These are phyloP conservation scores for Lysandra bellargus DNA, from an alignment of 2,888 invertebrate genomes.

Conservation along the genomic window DNA sequence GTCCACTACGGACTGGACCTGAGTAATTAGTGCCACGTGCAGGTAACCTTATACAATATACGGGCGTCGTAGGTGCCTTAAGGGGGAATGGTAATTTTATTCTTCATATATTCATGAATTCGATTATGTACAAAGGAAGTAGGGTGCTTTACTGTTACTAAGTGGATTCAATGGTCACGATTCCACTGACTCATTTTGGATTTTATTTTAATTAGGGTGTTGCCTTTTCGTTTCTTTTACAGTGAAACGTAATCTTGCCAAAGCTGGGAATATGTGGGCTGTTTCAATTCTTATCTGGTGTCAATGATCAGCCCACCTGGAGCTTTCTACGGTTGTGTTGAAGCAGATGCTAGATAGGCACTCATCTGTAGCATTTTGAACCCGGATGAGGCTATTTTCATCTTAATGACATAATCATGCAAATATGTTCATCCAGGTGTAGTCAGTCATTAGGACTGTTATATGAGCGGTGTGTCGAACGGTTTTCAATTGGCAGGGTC, in stretches of 20 bases:
- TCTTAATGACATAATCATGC: constrained; percentile 11
- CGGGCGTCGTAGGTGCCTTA: constrained; percentile 26
- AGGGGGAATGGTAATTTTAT: constrained; percentile 19
- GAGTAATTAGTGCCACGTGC: constrained; percentile 75
- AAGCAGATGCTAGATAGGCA: constrained; percentile 13
- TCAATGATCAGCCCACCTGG: not conserved
- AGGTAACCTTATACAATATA: constrained; percentile 43
- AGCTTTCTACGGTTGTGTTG: not conserved
- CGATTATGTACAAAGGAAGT: constrained; percentile 53
- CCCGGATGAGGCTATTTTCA: not conserved
- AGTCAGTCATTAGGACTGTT: not conserved
- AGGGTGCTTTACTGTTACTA: constrained; percentile 35
- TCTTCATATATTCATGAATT: constrained; percentile 39
- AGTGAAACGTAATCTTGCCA: not conserved
- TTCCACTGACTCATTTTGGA: constrained; percentile 29
- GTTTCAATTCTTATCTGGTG: not conserved
- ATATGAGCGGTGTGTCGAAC: not conserved
- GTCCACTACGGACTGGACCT: constrained; percentile 58
- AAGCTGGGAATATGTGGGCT: not conserved
- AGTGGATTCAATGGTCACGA: constrained; percentile 31
- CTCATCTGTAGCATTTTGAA: constrained; percentile 3
- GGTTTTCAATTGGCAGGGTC: constrained; percentile 37
- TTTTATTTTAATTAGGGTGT: not conserved
- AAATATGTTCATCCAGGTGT: constrained; percentile 4
- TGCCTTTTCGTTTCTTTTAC: not conserved